These are phyloP conservation scores for Hydroisotoma schaefferi DNA, from an alignment of 2,888 invertebrate genomes.

Conservation along the genomic window DNA sequence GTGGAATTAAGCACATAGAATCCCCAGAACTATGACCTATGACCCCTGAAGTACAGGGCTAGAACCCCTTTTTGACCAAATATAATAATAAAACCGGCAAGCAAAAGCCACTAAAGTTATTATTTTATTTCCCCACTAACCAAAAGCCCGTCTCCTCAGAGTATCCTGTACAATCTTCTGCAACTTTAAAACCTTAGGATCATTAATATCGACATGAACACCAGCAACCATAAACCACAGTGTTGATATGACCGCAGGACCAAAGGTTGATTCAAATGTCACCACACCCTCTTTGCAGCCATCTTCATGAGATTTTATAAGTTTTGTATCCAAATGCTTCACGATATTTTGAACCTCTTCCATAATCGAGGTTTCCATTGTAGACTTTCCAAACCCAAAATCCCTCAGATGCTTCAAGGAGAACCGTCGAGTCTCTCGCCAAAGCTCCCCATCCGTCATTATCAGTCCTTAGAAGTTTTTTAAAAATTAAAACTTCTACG, in stretches of 20 bases:
- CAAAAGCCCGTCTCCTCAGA: conserved; percentile 28
- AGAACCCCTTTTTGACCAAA: no score
- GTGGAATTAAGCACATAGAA: no score
- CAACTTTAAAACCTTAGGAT: conserved; percentile 23
- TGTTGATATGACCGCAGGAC: conserved; percentile 31
- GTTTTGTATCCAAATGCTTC: conserved; percentile 8
- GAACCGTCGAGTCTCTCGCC: conserved; percentile 38
- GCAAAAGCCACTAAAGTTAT: no score
- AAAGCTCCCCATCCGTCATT: conserved; percentile 34
- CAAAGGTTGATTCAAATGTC: conserved; percentile 30
- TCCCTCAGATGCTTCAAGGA: conserved; percentile 31
- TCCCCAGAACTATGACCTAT: no score
- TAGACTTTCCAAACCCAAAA: conserved; percentile 35
- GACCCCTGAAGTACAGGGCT: no score
- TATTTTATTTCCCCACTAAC: no score
- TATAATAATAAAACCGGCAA: no score
- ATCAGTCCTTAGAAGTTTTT: conserved; percentile 21
- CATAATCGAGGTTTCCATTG: conserved; percentile 35
- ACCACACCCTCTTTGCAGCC: conserved; percentile 17
- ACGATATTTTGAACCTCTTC: conserved; percentile 26
- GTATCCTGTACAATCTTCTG: conserved; percentile 26
- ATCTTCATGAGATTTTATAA: conserved; percentile 1
- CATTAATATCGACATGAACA: conserved; percentile 23
- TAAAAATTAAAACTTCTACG: background rate
- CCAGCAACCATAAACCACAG: conserved; percentile 37